Base-by-base conservation (phyloP, 2,888 invertebrate species). In the Balanococcus diminutus region DNA sequence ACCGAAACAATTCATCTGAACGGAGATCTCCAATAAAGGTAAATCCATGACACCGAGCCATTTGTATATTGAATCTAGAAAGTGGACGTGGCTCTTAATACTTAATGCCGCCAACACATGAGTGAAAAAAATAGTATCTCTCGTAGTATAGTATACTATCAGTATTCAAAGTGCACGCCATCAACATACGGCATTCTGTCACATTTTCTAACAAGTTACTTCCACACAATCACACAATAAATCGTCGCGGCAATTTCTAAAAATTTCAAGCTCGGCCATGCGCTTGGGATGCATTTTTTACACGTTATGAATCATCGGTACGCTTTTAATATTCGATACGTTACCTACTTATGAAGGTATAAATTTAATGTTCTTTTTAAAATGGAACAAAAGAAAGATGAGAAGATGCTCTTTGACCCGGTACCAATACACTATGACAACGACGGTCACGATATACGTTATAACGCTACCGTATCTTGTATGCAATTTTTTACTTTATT, bases 321-420 rank as follows among this genome's bases (percentile, higher is more conserved):
- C 19, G 36, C 75, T 75, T 84, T 84, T 61, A 84, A 84, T 67
- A 84, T 84, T 84, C 83, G 83, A 84, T 84, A 67, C 61, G 28
- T 36, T 84, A 56, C 82, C 61, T 36, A 67, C 56, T 84, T 84
- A 56, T 36, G 61, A 84, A 67, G 83, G 61, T 61, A 84, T 51
- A 84, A 84, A 56, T 36, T 84, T 84, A 36, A 31, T 56, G 42
- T 75, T 72, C 28, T 39, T 28, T 82, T 46, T 61, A 56, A 84
- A 84, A 84, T 84, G 61, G 83, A 85, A 75, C 51, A 85, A 75
- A 85, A 85, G 84, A 85, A 85, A 85, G 84, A 85, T 85, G 84
- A 75, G 84, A 85, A 85, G 79, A 85, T 85, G 84, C 84, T 85
- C 84, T 85, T 85, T 85, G 84, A 85, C 84, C 84, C 75, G 79